These are phyloP conservation scores for Alsophila aescularia DNA, from an alignment of 2,888 invertebrate species.

Conservation along the genomic window DNA sequence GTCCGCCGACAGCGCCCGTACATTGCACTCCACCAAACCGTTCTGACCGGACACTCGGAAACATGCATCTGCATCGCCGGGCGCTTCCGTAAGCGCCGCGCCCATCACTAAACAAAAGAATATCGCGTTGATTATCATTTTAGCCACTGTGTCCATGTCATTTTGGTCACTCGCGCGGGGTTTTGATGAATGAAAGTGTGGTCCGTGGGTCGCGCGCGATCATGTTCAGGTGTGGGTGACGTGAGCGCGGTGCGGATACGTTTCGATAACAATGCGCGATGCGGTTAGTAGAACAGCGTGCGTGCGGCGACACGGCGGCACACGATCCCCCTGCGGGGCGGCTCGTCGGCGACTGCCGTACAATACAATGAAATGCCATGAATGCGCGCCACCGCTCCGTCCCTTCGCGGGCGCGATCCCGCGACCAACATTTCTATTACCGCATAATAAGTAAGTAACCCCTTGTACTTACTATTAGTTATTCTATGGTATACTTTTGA, in stretches of 20 bases:
- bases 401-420: constrained; percentile 44
- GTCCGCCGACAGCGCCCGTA: constrained; percentile 88
- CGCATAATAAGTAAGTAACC: constrained; percentile 75
- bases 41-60: constrained; percentile 72
- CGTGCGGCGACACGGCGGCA: constrained; percentile 51
- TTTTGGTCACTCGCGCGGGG: constrained; percentile 72
- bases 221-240: constrained; percentile 68
- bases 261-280: constrained; percentile 63
- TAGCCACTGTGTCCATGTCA: constrained; percentile 81
- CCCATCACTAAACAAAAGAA: constrained; percentile 83
- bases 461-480: constrained; percentile 38
- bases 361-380: constrained; percentile 76
- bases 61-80: constrained; percentile 75
- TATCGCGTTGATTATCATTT: constrained; percentile 81
- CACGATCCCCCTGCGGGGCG: constrained; percentile 75
- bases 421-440: constrained; percentile 66
- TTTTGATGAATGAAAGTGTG: constrained; percentile 66
- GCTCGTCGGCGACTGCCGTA: constrained; percentile 78
- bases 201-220: constrained; percentile 58
- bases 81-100: constrained; percentile 81
- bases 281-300: constrained; percentile 63
- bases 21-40: constrained; percentile 84
- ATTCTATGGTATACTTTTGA: too few relatives aligned
- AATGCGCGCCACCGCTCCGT: constrained; percentile 61
- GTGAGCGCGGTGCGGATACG: constrained; percentile 59